Evolutionary conservation across 2,113 vertebrate species (phyloP).

Genomic region (Saguinus imperator): DNA sequence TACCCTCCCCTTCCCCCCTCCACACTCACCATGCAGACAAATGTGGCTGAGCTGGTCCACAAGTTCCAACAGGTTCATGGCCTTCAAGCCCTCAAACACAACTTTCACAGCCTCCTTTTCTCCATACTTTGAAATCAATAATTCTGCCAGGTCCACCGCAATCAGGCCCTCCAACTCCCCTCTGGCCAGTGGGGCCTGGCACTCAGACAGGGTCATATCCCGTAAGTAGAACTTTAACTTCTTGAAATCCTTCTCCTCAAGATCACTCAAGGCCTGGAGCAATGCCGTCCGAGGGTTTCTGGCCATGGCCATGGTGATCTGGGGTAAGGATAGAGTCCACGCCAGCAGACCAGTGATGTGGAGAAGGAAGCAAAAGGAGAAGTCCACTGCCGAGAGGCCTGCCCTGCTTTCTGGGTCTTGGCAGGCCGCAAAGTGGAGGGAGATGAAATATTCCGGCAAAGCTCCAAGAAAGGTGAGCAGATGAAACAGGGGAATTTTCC

Average conservation of each 20-base stretch:
- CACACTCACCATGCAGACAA: conserved; percentile 58
- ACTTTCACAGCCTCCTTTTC: conserved; percentile 22
- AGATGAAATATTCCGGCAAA: fast-evolving
- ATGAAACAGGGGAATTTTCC: not conserved
- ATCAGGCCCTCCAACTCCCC: conserved; percentile 50
- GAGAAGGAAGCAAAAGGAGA: not conserved
- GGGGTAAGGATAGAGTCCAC: not conserved
- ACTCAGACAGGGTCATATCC: not conserved
- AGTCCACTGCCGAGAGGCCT: not conserved
- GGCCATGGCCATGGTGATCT: not conserved
- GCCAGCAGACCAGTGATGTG: not conserved
- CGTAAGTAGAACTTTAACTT: conserved; percentile 55
- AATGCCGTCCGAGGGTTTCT: not conserved
- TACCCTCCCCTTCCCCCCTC: not conserved
- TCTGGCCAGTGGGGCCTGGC: not conserved
- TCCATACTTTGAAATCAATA: not conserved
- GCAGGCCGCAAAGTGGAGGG: not conserved
- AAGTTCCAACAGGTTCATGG: conserved; percentile 30
- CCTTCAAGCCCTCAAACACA: not conserved
- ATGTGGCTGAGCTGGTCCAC: conserved; percentile 5
- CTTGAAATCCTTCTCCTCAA: conserved; percentile 61
- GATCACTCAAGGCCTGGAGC: conserved; percentile 45
- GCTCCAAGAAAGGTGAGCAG: not conserved
- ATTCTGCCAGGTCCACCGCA: not conserved
- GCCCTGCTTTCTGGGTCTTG: not conserved